Percentiles rank a stretch among this genome's conserved stretches.
phyloP scores from a whole-genome alignment of 2,113 vertebrate species.

The Panthera uncia region DNA sequence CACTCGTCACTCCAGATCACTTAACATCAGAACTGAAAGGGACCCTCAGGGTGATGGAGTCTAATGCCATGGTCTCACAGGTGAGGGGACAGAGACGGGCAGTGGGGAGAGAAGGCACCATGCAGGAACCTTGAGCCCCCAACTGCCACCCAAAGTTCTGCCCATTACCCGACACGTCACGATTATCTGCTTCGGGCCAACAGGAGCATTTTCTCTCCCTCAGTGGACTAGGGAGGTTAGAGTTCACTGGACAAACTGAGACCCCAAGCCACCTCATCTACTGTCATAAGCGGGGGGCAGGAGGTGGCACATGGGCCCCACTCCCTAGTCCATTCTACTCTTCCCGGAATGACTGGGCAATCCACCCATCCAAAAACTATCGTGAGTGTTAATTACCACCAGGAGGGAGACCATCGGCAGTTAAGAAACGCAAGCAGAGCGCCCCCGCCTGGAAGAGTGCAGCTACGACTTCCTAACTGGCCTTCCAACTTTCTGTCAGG shows the following conservation, averaged over 20 bases:
- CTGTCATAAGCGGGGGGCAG: not conserved
- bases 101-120: too few species aligned
- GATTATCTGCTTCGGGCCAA: not conserved
- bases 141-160: not conserved
- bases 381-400: accelerated
- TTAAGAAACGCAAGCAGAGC: accelerated
- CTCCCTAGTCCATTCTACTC: not conserved
- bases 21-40: not conserved
- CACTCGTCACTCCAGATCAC: not conserved
- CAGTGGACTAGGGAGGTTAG: not conserved
- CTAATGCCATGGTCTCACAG: not conserved
- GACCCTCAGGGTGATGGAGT: too few species aligned
- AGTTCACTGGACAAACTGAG: not conserved
- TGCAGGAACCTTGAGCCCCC: not conserved
- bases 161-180: accelerated
- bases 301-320: not conserved
- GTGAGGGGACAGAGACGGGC: not conserved
- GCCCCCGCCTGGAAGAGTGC: not conserved
- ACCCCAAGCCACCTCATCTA: not conserved
- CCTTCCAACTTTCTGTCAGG: not conserved
- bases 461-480: not conserved
- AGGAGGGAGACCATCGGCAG: accelerated
- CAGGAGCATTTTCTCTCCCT: not conserved
- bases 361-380: not conserved
- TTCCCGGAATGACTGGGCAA: not conserved